Evolutionary conservation across 2,113 vertebrate genomes (phyloP).

Genomic region (Xyrauchen texanus): DNA sequence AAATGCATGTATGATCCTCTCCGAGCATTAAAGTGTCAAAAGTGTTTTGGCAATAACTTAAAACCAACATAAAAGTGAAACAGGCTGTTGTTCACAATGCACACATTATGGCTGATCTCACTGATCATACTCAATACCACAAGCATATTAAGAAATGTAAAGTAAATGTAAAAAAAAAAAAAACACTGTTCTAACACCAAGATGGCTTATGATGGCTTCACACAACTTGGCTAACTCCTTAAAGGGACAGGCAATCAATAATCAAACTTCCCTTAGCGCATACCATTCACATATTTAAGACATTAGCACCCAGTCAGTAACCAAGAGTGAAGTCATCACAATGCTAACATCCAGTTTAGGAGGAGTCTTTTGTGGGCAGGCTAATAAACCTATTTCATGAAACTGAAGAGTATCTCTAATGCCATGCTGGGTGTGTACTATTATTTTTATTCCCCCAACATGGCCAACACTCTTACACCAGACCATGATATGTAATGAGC

Average conservation of each 20-base stretch:
- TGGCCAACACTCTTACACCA: background rate
- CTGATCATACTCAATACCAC: constrained; percentile 1
- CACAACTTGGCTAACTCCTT: constrained; percentile 32
- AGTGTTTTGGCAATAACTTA: constrained; percentile 50
- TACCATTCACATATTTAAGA: background rate
- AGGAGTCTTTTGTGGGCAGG: constrained; percentile 2
- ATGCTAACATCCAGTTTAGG: background rate
- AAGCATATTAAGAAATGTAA: background rate
- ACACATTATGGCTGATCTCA: background rate
- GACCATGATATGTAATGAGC: background rate
- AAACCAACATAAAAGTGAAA: constrained; percentile 27
- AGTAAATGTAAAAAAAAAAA: constrained; percentile 42
- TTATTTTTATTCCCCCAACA: background rate
- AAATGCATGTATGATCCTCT: constrained; percentile 1
- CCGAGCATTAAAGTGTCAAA: constrained; percentile 44
- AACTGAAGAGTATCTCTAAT: background rate
- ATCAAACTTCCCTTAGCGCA: background rate
- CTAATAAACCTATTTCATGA: background rate
- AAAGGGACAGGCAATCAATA: constrained; percentile 20
- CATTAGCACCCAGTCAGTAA: constrained; percentile 19
- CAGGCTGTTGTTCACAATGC: background rate
- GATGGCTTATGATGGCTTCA: constrained; percentile 38
- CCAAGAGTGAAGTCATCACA: background rate
- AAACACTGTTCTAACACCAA: constrained; percentile 49
- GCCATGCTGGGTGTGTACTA: constrained; percentile 3